Evolutionary conservation across 2,113 vertebrate species (phyloP).

Genomic region (Noctilio leporinus): DNA sequence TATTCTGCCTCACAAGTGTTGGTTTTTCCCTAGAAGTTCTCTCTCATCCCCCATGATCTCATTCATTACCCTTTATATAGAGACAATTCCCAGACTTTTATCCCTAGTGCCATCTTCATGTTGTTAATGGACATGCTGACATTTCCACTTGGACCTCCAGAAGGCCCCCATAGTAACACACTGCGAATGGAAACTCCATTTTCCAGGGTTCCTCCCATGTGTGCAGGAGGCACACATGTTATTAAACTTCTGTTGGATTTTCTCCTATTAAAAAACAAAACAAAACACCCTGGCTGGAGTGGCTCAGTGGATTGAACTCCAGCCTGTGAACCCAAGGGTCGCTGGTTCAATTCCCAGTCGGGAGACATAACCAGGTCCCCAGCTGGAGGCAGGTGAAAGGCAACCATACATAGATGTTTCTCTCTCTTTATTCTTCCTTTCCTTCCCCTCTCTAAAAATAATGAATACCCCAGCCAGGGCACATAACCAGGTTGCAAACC

Average conservation of each 20-base stretch:
- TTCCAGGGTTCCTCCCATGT: too few species aligned
- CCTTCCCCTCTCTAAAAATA: too few species aligned
- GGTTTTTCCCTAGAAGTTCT: neutral
- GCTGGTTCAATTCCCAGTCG: too few species aligned
- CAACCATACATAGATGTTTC: too few species aligned
- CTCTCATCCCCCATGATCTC: neutral
- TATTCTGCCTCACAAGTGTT: neutral
- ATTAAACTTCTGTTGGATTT: neutral
- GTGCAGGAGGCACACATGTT: neutral
- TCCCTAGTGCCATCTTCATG: neutral
- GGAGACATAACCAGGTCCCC: too few species aligned
- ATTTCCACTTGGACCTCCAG: neutral
- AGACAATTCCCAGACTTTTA: neutral
- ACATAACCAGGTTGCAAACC: too few species aligned
- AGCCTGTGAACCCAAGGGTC: too few species aligned
- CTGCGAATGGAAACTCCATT: neutral
- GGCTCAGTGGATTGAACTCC: too few species aligned
- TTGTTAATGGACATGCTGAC: neutral
- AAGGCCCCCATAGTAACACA: neutral
- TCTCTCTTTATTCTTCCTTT: too few species aligned
- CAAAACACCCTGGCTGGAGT: too few species aligned
- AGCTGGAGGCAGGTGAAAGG: too few species aligned
- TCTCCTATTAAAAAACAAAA: neutral
- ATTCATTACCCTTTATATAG: neutral
- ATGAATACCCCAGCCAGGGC: too few species aligned